These are phyloP conservation scores for Gymnocheta viridis DNA, from an alignment of 2,888 invertebrate species.

Conservation along the genomic window DNA sequence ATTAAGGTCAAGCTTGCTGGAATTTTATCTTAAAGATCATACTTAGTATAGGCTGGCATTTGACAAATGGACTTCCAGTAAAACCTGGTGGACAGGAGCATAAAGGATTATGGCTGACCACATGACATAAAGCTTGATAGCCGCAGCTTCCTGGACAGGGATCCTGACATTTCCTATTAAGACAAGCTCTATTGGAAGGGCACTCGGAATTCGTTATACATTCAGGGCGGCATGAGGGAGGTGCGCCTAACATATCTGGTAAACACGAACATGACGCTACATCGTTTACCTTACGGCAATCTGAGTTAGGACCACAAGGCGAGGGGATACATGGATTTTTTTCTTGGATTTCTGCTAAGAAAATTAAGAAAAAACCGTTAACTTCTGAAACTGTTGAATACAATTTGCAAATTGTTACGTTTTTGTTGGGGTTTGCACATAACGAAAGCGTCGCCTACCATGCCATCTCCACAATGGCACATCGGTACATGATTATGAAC, in stretches of 20 bases:
- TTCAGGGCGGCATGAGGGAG: slow-evolving; percentile 88
- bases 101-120: slow-evolving; percentile 88
- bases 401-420: slow-evolving; percentile 60
- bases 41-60: slow-evolving; percentile 82
- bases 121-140: slow-evolving; percentile 86
- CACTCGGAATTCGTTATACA: slow-evolving; percentile 88
- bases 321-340: slow-evolving; percentile 86
- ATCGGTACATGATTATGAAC: slow-evolving; percentile 88
- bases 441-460: slow-evolving; percentile 86
- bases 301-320: slow-evolving; percentile 88
- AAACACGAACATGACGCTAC: slow-evolving; percentile 86
- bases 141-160: slow-evolving; percentile 90
- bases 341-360: slow-evolving; percentile 69
- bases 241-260: slow-evolving; percentile 85
- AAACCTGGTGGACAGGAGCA: slow-evolving; percentile 87
- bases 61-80: slow-evolving; percentile 86
- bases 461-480: slow-evolving; percentile 84
- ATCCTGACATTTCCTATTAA: slow-evolving; percentile 87
- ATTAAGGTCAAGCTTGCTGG: not conserved
- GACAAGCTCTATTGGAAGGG: slow-evolving; percentile 86
- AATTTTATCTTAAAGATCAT: slow-evolving; percentile 41
- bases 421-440: slow-evolving; percentile 81
- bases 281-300: slow-evolving; percentile 85
- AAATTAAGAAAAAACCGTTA: not conserved
- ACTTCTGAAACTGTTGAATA: not conserved